These are phyloP conservation scores for Herpailurus yagouaroundi DNA, from an alignment of 2,113 vertebrate genomes.

Conservation along the genomic window DNA sequence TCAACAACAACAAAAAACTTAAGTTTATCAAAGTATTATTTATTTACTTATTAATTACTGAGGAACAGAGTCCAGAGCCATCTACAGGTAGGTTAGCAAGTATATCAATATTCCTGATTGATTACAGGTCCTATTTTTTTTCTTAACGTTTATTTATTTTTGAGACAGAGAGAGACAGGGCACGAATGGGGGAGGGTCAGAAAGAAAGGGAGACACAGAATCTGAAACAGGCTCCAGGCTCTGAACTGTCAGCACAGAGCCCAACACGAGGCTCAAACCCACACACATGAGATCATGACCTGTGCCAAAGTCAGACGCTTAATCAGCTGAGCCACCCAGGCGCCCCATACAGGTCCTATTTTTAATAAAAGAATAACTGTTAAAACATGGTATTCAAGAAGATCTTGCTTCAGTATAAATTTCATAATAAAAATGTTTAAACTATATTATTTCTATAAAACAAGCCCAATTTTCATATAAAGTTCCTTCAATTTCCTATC, in stretches of 20 bases:
- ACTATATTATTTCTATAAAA: constrained; percentile 36
- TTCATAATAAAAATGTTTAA: constrained; percentile 22
- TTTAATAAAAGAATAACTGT: constrained; percentile 26
- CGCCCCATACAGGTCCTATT: background rate
- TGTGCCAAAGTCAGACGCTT: too few relatives aligned
- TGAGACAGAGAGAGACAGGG: too few relatives aligned
- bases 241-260: too few relatives aligned
- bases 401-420: background rate
- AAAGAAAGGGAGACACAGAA: too few relatives aligned
- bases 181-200: too few relatives aligned
- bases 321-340: too few relatives aligned
- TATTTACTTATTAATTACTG: constrained; percentile 19
- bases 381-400: background rate
- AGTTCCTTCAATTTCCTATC: background rate
- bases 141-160: too few relatives aligned
- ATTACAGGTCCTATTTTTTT: background rate
- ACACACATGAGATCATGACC: too few relatives aligned
- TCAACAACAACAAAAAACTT: background rate
- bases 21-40: background rate
- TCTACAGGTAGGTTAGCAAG: background rate
- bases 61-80: background rate
- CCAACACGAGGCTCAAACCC: too few relatives aligned
- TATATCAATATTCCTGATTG: background rate
- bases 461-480: constrained; percentile 13
- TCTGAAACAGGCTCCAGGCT: too few relatives aligned